These are phyloP conservation scores for Sebastes hubbsi DNA, from an alignment of 2,797 vertebrate genomes.

Conservation along the genomic window DNA sequence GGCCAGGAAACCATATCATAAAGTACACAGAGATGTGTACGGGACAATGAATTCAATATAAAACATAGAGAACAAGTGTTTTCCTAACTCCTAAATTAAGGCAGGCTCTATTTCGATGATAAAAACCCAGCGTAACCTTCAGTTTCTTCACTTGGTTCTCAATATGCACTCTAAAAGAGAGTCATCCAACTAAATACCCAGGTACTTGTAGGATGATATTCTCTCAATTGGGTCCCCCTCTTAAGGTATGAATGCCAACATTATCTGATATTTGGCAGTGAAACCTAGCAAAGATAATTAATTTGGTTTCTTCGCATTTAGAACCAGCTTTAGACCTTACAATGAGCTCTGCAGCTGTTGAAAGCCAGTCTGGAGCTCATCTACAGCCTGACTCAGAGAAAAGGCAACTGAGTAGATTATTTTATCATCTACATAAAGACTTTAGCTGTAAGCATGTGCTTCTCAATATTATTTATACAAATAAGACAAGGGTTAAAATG, in stretches of 20 bases:
- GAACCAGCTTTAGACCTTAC: neutral
- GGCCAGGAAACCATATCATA: neutral
- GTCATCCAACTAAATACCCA: neutral
- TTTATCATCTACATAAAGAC: neutral
- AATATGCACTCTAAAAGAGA: neutral
- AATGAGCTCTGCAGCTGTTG: neutral
- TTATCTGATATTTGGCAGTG: neutral
- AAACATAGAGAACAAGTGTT: neutral
- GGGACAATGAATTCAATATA: neutral
- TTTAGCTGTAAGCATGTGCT: neutral
- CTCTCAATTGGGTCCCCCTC: neutral
- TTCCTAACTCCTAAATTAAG: neutral
- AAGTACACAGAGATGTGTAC: neutral
- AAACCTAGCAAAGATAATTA: neutral
- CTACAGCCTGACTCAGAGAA: neutral
- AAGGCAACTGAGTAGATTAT: neutral
- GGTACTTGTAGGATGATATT: neutral
- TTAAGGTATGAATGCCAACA: neutral
- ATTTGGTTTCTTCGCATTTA: neutral
- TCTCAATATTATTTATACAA: neutral
- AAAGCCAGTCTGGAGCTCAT: neutral
- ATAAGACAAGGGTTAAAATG: too few species aligned
- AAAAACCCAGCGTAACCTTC: fast-evolving
- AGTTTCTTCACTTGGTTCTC: neutral
- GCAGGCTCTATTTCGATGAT: neutral